phyloP scores from a whole-genome alignment of 1,140 invertebrate genomes.

The Cryptotermes secundus region DNA sequence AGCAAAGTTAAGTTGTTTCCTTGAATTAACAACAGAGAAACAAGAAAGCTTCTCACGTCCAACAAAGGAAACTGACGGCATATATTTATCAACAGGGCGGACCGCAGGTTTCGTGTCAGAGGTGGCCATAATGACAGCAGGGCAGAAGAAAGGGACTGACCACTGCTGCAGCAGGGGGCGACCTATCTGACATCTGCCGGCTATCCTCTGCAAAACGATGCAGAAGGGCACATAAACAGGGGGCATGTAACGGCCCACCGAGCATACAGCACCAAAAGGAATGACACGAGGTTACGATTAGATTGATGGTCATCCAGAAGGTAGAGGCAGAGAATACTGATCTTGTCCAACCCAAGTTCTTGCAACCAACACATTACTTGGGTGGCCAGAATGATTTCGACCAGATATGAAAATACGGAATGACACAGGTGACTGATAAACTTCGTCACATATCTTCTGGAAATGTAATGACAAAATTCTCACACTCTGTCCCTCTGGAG shows the following conservation, averaged over 20 bases:
- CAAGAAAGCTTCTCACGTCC: neutral
- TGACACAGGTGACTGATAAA: no score
- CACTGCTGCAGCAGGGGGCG: neutral
- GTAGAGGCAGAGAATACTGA: neutral
- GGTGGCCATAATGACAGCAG: neutral
- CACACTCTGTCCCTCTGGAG: no score
- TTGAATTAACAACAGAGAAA: neutral
- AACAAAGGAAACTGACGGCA: neutral
- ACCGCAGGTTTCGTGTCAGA: neutral
- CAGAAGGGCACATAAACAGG: neutral
- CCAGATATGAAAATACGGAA: no score
- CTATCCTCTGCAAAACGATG: neutral
- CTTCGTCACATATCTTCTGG: no score
- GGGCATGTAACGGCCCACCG: neutral
- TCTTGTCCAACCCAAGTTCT: neutral
- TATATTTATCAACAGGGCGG: neutral
- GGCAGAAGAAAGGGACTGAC: neutral
- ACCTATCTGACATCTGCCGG: neutral
- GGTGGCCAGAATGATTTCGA: no score
- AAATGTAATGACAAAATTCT: no score
- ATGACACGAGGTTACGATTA: neutral
- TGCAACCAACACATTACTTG: neutral
- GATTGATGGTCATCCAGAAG: neutral
- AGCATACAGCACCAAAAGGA: neutral
- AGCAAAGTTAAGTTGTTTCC: no score